Evolutionary conservation across 2,888 invertebrate species (phyloP).

Genomic region (Yponomeuta sedellus): DNA sequence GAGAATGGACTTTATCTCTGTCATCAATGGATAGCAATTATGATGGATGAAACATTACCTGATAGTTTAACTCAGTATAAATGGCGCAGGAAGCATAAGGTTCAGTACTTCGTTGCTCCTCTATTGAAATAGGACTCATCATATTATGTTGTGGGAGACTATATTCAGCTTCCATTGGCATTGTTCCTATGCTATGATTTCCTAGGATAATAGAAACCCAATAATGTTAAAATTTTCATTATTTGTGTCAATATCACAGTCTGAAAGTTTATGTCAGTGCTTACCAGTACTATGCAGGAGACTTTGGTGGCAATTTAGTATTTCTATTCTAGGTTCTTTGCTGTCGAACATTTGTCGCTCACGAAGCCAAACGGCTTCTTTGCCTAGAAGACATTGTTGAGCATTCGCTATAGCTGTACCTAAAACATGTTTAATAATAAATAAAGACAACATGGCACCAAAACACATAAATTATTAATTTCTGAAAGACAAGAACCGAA

Average conservation of each 20-base stretch:
- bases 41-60: constrained; percentile 32
- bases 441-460: not conserved
- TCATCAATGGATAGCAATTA: not conserved
- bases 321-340: constrained; percentile 66
- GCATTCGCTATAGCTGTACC: constrained; percentile 60
- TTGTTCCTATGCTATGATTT: constrained; percentile 57
- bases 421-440: constrained; percentile 23
- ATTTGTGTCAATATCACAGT: too few species aligned
- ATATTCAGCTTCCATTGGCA: constrained; percentile 69
- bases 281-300: constrained; percentile 48
- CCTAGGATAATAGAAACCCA: constrained; percentile 31
- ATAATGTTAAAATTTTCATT: not conserved
- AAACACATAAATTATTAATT: too few species aligned
- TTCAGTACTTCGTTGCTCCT: constrained; percentile 70
- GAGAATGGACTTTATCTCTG: not conserved
- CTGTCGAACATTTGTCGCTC: constrained; percentile 64
- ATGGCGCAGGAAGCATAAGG: constrained; percentile 86
- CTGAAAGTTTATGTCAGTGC: constrained; percentile 15
- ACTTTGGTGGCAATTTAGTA: constrained; percentile 65
- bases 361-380: constrained; percentile 68
- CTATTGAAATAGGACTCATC: constrained; percentile 54
- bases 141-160: constrained; percentile 63
- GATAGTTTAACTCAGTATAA: constrained; percentile 69
- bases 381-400: constrained; percentile 65
- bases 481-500: too few species aligned